Conservation (phyloP, 2,797 vertebrate species). For the Iguana delicatissima region DNA sequence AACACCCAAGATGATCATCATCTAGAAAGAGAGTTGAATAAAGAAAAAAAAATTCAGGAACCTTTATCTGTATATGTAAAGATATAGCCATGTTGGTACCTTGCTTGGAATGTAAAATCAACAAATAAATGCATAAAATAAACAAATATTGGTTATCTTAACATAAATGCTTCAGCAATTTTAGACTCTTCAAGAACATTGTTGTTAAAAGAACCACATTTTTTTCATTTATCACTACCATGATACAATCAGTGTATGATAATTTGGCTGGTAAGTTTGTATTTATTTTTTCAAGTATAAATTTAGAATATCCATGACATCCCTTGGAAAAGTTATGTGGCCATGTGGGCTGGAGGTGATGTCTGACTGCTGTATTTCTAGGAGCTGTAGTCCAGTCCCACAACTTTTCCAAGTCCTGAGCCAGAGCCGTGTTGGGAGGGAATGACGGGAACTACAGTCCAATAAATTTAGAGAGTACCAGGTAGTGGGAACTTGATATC, state of each 20-base stretch:
- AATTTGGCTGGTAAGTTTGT: neutral
- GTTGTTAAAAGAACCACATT: neutral
- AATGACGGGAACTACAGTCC: no score
- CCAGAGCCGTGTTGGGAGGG: no score
- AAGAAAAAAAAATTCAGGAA: conserved; percentile 24
- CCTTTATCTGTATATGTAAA: neutral
- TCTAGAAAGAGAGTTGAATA: conserved; percentile 70
- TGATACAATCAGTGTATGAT: neutral
- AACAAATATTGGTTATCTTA: neutral
- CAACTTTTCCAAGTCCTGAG: no score
- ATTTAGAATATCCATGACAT: neutral
- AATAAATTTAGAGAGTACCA: no score
- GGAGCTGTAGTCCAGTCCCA: neutral
- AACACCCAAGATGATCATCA: conserved; percentile 81
- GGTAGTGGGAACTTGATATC: no score
- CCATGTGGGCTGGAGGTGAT: neutral
- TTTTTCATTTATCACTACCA: neutral
- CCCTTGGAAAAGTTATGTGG: neutral
- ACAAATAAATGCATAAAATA: no score
- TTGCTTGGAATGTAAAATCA: no score
- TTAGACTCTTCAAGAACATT: no score
- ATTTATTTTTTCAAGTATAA: conserved; percentile 3
- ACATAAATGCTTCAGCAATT: neutral
- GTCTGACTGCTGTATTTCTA: neutral
- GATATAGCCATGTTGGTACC: no score